Percentiles rank a stretch among this genome's conserved stretches.
These are phyloP conservation scores for Rapana venosa DNA, from an alignment of 2,888 invertebrate species.

Conservation along the genomic window DNA sequence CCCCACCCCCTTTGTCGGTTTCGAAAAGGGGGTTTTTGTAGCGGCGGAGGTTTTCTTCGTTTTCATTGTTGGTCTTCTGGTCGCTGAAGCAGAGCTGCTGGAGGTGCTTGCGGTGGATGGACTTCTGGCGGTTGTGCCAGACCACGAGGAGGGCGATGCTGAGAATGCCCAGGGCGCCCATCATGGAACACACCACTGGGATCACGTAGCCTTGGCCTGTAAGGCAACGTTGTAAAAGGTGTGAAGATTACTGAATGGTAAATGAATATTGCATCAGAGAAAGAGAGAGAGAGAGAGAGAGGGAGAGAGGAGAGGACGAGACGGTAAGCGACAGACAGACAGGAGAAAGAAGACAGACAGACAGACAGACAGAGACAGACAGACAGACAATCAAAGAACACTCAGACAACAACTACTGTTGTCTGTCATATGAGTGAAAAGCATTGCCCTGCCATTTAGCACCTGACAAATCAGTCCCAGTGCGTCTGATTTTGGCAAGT, in stretches of 20 bases:
- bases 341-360: too few species aligned
- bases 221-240: conserved; percentile 20
- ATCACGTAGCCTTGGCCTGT: conserved; percentile 62
- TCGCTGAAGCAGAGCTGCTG: conserved; percentile 62
- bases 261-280: neutral
- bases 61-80: conserved; percentile 94
- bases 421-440: too few species aligned
- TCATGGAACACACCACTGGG: conserved; percentile 73
- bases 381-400: too few species aligned
- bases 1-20: conserved; percentile 79
- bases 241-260: neutral
- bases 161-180: conserved; percentile 68
- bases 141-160: conserved; percentile 74
- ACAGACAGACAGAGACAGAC: too few species aligned
- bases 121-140: conserved; percentile 82
- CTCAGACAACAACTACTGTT: too few species aligned
- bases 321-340: neutral
- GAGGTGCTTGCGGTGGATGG: conserved; percentile 78
- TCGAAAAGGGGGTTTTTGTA: conserved; percentile 87
- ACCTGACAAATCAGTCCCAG: too few species aligned
- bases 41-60: conserved; percentile 92
- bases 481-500: too few species aligned
- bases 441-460: too few species aligned
- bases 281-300: neutral
- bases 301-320: neutral